Evolutionary conservation across 2,888 invertebrate species (phyloP).

Genomic region (Phymatocera aterrima): DNA sequence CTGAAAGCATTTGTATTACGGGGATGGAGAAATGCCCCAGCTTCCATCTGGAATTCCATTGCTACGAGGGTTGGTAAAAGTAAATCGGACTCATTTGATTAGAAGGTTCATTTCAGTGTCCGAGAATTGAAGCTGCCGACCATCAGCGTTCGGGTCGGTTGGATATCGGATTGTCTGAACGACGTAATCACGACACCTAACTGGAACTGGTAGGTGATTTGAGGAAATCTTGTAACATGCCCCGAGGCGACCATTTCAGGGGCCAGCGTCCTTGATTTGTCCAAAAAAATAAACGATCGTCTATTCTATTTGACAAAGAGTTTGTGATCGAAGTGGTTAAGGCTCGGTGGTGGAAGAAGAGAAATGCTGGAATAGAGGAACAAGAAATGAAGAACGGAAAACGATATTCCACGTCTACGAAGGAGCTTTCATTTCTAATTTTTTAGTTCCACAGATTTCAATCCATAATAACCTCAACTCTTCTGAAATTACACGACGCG

Average conservation of each 20-base stretch:
- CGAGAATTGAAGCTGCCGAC: conserved; percentile 11
- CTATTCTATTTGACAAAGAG: conserved; percentile 24
- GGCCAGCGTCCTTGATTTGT: conserved; percentile 29
- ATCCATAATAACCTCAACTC: too few relatives aligned
- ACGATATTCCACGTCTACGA: too few relatives aligned
- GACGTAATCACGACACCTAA: conserved; percentile 35
- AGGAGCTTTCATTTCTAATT: too few relatives aligned
- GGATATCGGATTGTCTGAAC: conserved; percentile 38
- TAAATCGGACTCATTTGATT: conserved; percentile 32
- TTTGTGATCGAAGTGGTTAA: conserved; percentile 1
- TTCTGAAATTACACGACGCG: too few relatives aligned
- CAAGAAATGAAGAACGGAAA: not conserved
- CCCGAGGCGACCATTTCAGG: not conserved
- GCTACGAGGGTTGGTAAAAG: not conserved
- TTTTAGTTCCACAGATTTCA: too few relatives aligned
- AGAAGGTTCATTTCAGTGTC: conserved; percentile 20
- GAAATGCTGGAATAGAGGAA: not conserved
- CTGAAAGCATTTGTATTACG: not conserved
- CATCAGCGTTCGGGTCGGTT: conserved; percentile 29
- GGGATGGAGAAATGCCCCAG: not conserved
- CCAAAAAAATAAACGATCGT: conserved; percentile 26
- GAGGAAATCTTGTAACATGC: conserved; percentile 15
- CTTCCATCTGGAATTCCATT: too few relatives aligned
- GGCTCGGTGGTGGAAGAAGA: not conserved
- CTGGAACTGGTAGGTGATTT: conserved; percentile 28